These are phyloP conservation scores for Galemys pyrenaicus DNA, from an alignment of 2,113 vertebrate genomes.

Conservation along the genomic window DNA sequence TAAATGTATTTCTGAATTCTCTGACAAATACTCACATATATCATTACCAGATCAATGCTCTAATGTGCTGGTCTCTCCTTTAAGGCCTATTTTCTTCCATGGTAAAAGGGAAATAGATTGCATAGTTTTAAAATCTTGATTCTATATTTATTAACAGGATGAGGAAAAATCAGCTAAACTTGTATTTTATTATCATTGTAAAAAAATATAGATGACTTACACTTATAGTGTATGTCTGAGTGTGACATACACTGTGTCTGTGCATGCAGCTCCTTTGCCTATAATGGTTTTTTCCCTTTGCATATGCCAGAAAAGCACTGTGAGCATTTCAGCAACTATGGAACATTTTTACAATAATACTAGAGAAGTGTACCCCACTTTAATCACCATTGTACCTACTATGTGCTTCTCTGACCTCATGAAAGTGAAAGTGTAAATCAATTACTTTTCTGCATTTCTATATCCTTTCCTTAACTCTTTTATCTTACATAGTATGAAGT, in stretches of 20 bases:
- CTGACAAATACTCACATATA: background rate
- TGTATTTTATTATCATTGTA: background rate
- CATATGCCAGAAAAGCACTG: background rate
- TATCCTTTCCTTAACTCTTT: background rate
- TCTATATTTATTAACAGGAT: background rate
- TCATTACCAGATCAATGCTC: slow-evolving; percentile 17
- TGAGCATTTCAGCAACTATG: background rate
- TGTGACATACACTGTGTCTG: background rate
- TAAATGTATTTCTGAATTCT: slow-evolving; percentile 34
- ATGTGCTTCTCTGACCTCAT: background rate
- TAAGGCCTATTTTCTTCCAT: background rate
- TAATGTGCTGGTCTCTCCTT: background rate
- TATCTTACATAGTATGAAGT: background rate
- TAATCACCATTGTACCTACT: background rate
- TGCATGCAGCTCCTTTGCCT: background rate
- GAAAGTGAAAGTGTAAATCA: background rate
- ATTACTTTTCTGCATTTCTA: background rate
- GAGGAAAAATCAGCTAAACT: background rate
- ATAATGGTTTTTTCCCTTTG: background rate
- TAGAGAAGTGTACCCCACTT: background rate
- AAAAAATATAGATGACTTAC: background rate
- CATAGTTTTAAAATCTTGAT: background rate
- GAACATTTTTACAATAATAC: background rate
- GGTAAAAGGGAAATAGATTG: background rate
- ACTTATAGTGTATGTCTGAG: background rate